Conservation (phyloP, 2,113 vertebrate species). For the Chionomys nivalis region DNA sequence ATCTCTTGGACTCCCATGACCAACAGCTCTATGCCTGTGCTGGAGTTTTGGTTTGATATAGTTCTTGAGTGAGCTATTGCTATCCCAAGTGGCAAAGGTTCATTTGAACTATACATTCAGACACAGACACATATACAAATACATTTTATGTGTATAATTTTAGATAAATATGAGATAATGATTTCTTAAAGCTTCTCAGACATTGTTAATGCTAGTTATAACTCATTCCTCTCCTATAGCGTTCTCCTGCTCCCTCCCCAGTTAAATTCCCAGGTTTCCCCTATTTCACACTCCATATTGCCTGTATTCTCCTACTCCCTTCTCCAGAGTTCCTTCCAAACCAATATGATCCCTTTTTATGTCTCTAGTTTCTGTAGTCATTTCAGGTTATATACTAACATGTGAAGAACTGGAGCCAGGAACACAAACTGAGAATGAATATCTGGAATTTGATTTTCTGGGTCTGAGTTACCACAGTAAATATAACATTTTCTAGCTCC, state of each 20-base stretch:
- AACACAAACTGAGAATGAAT: not conserved
- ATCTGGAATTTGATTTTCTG: not conserved
- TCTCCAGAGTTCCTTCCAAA: not conserved
- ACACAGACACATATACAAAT: not conserved
- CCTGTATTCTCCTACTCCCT: not conserved
- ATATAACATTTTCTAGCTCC: not conserved
- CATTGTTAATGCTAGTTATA: not conserved
- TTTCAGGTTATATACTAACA: not conserved
- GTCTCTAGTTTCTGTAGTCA: not conserved
- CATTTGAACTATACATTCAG: not conserved
- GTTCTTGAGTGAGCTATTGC: not conserved
- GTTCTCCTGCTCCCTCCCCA: not conserved
- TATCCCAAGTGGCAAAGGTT: not conserved
- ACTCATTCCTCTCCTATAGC: not conserved
- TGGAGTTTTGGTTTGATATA: not conserved
- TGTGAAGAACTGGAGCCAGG: not conserved
- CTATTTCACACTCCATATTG: not conserved
- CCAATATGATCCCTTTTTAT: not conserved
- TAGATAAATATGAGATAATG: not conserved
- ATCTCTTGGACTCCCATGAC: not conserved
- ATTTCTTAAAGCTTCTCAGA: not conserved
- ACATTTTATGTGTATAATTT: not conserved
- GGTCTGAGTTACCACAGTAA: not conserved
- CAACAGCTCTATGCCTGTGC: not conserved
- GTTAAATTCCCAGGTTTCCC: not conserved